phyloP scores from a whole-genome alignment of 1,140 invertebrate genomes.

The Aporrectodea caliginosa region DNA sequence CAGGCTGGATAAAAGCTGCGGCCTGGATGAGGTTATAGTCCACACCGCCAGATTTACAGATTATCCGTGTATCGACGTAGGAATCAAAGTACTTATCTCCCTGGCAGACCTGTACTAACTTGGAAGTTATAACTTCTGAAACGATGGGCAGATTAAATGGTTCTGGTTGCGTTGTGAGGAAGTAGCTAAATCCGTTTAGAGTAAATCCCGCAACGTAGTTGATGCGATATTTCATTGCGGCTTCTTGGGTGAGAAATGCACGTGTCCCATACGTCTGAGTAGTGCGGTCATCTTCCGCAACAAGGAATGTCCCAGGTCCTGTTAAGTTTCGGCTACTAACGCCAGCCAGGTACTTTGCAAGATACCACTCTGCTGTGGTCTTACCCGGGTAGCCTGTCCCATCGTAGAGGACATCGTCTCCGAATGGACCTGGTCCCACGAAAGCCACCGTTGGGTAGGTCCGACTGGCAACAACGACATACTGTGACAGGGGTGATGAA shows the following conservation, averaged over 20 bases:
- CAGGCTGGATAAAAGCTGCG: constrained; percentile 40
- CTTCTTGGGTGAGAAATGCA: neutral
- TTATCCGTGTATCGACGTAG: constrained; percentile 94
- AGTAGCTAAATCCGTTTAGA: constrained; percentile 92
- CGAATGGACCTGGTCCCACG: neutral
- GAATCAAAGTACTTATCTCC: constrained; percentile 95
- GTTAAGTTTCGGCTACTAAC: neutral
- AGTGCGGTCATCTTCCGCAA: neutral
- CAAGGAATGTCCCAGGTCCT: neutral
- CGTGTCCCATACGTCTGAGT: neutral
- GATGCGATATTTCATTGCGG: constrained; percentile 57
- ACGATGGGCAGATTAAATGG: constrained; percentile 57
- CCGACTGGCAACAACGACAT: constrained; percentile 44
- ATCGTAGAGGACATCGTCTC: neutral
- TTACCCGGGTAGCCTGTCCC: neutral
- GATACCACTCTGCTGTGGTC: neutral
- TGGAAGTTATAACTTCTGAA: constrained; percentile 83
- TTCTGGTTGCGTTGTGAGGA: constrained; percentile 85
- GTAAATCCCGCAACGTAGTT: constrained; percentile 94
- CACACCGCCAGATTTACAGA: constrained; percentile 70
- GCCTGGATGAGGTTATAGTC: constrained; percentile 59
- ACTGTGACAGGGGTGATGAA: constrained; percentile 75
- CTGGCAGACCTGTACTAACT: constrained; percentile 92
- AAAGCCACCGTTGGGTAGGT: constrained; percentile 4
- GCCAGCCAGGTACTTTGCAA: neutral